A percentile compares a stretch with the other conserved stretches of the same genome.
These are phyloP conservation scores for Tetragonula carbonaria DNA, from an alignment of 2,888 invertebrate genomes.

Conservation along the genomic window DNA sequence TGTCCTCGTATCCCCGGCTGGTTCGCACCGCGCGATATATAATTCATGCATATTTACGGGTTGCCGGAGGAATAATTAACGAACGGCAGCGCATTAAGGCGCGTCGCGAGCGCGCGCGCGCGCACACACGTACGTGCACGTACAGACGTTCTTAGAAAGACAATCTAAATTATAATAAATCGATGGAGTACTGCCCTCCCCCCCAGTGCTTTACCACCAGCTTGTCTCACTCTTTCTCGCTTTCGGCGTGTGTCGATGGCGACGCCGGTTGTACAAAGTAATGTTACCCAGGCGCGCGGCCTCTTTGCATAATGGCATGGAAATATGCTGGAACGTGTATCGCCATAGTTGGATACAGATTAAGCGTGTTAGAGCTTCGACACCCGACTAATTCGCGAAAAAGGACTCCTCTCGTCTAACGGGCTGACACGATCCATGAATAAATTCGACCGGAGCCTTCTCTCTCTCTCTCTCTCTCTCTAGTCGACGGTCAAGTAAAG, in stretches of 20 bases:
- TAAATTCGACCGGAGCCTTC: slow-evolving; percentile 60
- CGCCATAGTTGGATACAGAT: slow-evolving; percentile 81
- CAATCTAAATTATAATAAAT: slow-evolving; percentile 82
- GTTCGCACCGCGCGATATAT: slow-evolving; percentile 70
- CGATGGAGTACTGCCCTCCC: slow-evolving; percentile 71
- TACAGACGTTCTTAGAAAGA: slow-evolving; percentile 74
- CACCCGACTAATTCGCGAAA: slow-evolving; percentile 73
- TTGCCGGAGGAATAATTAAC: slow-evolving; percentile 79
- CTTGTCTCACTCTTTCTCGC: background rate
- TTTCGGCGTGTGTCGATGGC: slow-evolving; percentile 48
- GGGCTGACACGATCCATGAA: slow-evolving; percentile 65
- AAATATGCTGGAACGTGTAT: slow-evolving; percentile 82
- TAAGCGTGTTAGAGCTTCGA: slow-evolving; percentile 79
- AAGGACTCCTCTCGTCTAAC: slow-evolving; percentile 59
- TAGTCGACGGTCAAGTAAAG: background rate
- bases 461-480: too few relatives aligned
- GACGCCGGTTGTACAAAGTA: slow-evolving; percentile 66
- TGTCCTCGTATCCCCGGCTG: slow-evolving; percentile 57
- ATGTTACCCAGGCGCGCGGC: slow-evolving; percentile 77
- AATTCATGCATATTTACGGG: slow-evolving; percentile 79
- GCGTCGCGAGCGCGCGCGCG: slow-evolving; percentile 51
- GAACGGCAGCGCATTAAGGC: slow-evolving; percentile 75
- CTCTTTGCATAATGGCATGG: slow-evolving; percentile 82
- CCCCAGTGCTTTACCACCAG: slow-evolving; percentile 70
- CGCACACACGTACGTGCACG: slow-evolving; percentile 58